Evolutionary conservation across 1,140 invertebrate species (phyloP), one percentile per base, ranked within the genome.

Genomic region (Drosophila pseudoobscura): DNA sequence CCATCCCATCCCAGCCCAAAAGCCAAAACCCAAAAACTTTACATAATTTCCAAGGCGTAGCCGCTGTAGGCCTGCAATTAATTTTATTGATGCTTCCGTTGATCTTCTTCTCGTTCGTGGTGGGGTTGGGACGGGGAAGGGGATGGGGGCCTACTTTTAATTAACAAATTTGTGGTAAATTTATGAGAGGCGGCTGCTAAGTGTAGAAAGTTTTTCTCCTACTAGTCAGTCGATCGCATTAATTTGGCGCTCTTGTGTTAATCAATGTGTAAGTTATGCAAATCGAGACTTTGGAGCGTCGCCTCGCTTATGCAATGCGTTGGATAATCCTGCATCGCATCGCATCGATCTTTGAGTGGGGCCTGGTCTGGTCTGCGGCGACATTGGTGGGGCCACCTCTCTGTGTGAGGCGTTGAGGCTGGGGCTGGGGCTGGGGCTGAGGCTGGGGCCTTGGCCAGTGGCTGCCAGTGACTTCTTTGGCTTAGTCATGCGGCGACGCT

Each of bases 1-100:
- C 46, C 50, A 75, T 53, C 29, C 46, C 50, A 75, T 53, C 29
- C 59, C 51, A 9, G 3, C 31, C 31, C 31, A 31, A 29, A 24
- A 45, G 50, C 51, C 45, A 35, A 29, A 24, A 35, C 41, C 59
- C 45, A 35, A 55, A 75, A 59, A 55, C 63, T 87, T 85, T 85
- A 87, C 82, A 88, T 88, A 87, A 78, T 82, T 83, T 65, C 26
- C 53, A 59, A 78, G 72, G 62, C 68, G 58, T 59, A 69, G 62
- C 71, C 78, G 68, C 79, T 88, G 88, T 83, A 88, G 82, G 84
- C 84, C 75, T 78, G 62, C 83, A 60, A 75, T 75, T 75, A 75
- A 75, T 57, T 55, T 65, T 56, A 73, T 70, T 53, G 54, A 70
- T 70, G 51, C 58, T 31, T 39, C 35, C 35, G 51, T 26, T 39